phyloP scores from a whole-genome alignment of 1,140 invertebrate genomes.

The Dreissena rostriformis region DNA sequence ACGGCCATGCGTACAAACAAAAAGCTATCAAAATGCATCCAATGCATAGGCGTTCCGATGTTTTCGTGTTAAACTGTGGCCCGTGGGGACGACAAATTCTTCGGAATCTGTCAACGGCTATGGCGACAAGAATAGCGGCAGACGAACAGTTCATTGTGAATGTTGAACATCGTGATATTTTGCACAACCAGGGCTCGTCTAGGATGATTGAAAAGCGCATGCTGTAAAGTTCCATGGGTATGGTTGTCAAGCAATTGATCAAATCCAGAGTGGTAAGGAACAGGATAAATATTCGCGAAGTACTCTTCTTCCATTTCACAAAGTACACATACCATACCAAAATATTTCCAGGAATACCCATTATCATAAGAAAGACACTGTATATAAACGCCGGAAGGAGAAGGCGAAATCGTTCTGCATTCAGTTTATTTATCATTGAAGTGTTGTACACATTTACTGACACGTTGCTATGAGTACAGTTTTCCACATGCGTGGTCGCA shows the following conservation, averaged over 20 bases:
- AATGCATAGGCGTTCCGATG: slow-evolving; percentile 26
- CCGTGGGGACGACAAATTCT: too few relatives aligned
- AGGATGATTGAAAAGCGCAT: slow-evolving; percentile 26
- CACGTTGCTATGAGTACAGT: too few relatives aligned
- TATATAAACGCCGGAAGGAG: slow-evolving; percentile 49
- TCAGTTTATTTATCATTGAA: too few relatives aligned
- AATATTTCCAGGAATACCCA: slow-evolving; percentile 51
- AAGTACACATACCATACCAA: slow-evolving; percentile 52
- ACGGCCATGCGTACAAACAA: slow-evolving; percentile 10
- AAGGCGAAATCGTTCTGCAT: too few relatives aligned
- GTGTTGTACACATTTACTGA: too few relatives aligned
- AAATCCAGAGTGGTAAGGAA: slow-evolving; percentile 43
- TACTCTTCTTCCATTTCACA: slow-evolving; percentile 41
- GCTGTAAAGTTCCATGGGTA: slow-evolving; percentile 44
- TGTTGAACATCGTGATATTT: slow-evolving; percentile 27
- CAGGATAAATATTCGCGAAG: slow-evolving; percentile 48
- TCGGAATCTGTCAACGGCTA: too few relatives aligned
- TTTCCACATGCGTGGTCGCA: too few relatives aligned
- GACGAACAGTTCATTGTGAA: slow-evolving; percentile 28
- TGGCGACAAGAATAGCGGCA: too few relatives aligned
- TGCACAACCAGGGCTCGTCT: slow-evolving; percentile 12
- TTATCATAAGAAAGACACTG: slow-evolving; percentile 22
- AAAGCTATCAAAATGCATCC: slow-evolving; percentile 7
- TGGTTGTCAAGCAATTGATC: slow-evolving; percentile 24
- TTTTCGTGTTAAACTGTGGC: too few relatives aligned